Evolutionary conservation across 2,888 invertebrate genomes (phyloP), one percentile per base, ranked within the genome.

Genomic region (Alloplasta piceator): DNA sequence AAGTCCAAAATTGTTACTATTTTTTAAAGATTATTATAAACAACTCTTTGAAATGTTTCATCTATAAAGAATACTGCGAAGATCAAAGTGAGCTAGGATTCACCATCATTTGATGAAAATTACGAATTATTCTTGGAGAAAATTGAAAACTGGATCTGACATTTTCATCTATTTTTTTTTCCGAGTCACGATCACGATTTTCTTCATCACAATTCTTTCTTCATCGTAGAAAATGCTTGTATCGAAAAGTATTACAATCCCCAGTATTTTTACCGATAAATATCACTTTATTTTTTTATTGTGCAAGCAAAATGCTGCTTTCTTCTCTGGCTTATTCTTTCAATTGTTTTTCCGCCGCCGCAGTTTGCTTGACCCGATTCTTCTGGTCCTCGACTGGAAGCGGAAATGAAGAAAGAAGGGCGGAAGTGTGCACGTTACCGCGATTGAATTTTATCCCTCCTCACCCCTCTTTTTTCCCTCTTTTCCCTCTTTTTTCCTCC

Each of bases 391-490:
- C 14, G 16, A 10, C 46, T n/a, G 68, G 50, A 66, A 9, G 50
- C 39, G 77, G 80, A 77, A 77, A 80, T 77, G 67, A 77, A 76
- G 55, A 9, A 52, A 26, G 26, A 77, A 73, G 43, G 14, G n/a
- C 80, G 80, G 80, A 80, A 76, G 68, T 63, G 43, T 64, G 52
- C 61, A 41, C 39, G 72, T 36, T 16, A 38, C 14, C 52, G 36
- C 10, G 56, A 77, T 80, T 63, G 70, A 71, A 80, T 74, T 70
- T 81, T 73, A 70, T 71, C 46, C 43, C 48, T 12, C n/a, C 12
- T n/a, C 52, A 16, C 12, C n/a, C 52, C 50, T 12, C 26, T 26
- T 26, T 26, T 26, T 26, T 26, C n/a, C n/a, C 3, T 70, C 73
- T 55, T 66, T 41, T 12, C 52, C 52, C 50, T 12, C 26, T 26